Evolutionary conservation across 2,888 invertebrate genomes (phyloP).

Genomic region (Tenthredo mesomela): DNA sequence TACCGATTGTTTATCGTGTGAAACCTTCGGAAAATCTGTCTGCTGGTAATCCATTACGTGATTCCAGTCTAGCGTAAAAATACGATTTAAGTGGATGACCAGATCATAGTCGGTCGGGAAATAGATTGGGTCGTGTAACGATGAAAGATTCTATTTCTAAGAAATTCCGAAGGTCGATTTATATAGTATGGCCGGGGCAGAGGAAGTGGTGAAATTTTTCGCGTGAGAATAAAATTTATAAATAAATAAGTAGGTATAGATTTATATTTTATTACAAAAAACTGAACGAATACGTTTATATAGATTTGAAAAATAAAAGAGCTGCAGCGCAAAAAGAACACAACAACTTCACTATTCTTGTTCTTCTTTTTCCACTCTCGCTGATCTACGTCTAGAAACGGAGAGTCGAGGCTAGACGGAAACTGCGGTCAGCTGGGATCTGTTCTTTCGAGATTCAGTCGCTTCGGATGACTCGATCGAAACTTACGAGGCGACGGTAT

Average conservation of each 20-base stretch:
- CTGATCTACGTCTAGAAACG: constrained; percentile 33
- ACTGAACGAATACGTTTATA: constrained; percentile 22
- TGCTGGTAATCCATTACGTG: constrained; percentile 32
- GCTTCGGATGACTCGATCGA: constrained; percentile 47
- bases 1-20: constrained; percentile 66
- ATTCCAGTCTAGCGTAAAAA: constrained; percentile 44
- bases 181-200: neutral
- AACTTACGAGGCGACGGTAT: neutral
- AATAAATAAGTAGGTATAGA: neutral
- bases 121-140: constrained; percentile 15
- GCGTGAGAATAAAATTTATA: neutral
- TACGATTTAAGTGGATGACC: constrained; percentile 10
- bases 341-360: neutral
- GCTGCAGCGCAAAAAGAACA: neutral
- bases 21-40: constrained; percentile 55
- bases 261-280: neutral
- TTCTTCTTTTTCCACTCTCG: constrained; percentile 22
- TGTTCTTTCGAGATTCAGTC: constrained; percentile 40
- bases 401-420: constrained; percentile 42
- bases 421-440: constrained; percentile 42
- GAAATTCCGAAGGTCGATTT: neutral
- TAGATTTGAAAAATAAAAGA: neutral
- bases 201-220: constrained; percentile 48
- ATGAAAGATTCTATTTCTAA: constrained; percentile 10
- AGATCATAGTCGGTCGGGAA: constrained; percentile 19